Evolutionary conservation across 2,888 invertebrate genomes (phyloP).

Genomic region (Micoletzkya japonica): DNA sequence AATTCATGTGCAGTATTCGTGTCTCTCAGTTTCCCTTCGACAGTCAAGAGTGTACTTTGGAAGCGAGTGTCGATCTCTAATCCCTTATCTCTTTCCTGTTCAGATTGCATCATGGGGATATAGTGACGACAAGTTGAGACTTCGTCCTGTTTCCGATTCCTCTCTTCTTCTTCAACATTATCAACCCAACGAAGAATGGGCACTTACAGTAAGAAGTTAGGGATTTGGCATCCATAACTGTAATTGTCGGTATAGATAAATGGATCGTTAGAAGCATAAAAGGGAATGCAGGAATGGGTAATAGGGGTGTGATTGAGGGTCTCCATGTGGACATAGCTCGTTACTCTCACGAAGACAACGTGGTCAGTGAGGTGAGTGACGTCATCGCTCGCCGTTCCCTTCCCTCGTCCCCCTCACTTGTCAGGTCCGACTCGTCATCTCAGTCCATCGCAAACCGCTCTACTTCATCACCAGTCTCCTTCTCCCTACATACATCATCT

Average conservation of each 20-base stretch:
- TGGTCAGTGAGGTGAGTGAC: constrained; percentile 14
- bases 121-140: constrained; percentile 47
- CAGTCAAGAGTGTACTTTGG: constrained; percentile 48
- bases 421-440: constrained; percentile 45
- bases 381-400: too few species aligned
- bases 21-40: constrained; percentile 55
- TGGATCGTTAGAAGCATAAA: too few species aligned
- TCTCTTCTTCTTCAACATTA: constrained; percentile 48
- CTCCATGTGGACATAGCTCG: constrained; percentile 8
- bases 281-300: too few species aligned
- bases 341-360: constrained; percentile 26
- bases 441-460: constrained; percentile 50
- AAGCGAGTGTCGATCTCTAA: constrained; percentile 31
- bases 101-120: constrained; percentile 57
- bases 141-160: constrained; percentile 38
- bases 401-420: too few species aligned
- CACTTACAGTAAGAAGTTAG: constrained; percentile 40
- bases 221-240: too few species aligned
- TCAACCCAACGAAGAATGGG: constrained; percentile 55
- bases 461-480: constrained; percentile 51
- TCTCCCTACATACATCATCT: constrained; percentile 55
- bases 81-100: constrained; percentile 12
- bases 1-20: constrained; percentile 49
- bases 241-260: too few species aligned
- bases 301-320: too few species aligned